These are phyloP conservation scores for Aepyceros melampus DNA, from an alignment of 2,113 vertebrate species.

Conservation along the genomic window DNA sequence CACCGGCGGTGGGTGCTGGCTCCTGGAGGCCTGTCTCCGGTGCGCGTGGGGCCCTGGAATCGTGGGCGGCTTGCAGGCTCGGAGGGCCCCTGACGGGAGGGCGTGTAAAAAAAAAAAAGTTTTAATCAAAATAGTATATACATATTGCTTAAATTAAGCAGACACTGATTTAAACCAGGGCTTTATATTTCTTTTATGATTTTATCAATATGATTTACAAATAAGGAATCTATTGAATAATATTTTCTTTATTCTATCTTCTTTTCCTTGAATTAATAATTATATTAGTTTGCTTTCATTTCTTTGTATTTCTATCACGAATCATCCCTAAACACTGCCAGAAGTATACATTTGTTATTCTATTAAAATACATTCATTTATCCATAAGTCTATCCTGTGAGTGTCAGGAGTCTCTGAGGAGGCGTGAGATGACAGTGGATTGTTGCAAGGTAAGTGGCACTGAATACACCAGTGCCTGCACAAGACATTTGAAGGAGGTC, in stretches of 20 bases:
- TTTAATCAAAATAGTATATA: not conserved
- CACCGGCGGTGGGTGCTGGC: too few relatives aligned
- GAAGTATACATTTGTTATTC: not conserved
- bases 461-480: not conserved
- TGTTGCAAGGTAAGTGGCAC: not conserved
- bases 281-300: not conserved
- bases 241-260: not conserved
- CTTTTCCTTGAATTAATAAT: not conserved
- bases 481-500: not conserved
- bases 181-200: not conserved
- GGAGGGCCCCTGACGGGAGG: too few relatives aligned
- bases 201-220: not conserved
- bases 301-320: not conserved
- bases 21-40: too few relatives aligned
- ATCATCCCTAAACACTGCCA: not conserved
- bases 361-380: not conserved
- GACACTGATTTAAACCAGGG: not conserved
- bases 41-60: too few relatives aligned
- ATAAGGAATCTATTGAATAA: not conserved
- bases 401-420: not conserved
- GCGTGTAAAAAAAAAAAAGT: too few relatives aligned
- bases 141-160: not conserved
- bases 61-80: too few relatives aligned
- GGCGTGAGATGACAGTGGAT: not conserved
- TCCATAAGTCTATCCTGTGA: not conserved